Conservation (phyloP, 1,140 invertebrate genomes). For the Drosophila varians region DNA sequence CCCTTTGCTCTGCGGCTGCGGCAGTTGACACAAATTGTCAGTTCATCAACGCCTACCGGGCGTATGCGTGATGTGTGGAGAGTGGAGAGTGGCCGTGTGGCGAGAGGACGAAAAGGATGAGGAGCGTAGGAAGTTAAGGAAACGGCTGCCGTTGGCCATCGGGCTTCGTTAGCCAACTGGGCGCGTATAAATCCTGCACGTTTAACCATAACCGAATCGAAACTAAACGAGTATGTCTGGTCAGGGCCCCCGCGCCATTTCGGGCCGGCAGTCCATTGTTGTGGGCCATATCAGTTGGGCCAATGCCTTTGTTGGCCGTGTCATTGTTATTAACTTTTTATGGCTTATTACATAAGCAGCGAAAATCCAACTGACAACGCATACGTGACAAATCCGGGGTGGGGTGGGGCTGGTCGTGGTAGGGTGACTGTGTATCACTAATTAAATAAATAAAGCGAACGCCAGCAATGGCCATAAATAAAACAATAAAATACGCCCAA, state of each 20-base stretch:
- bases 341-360: constrained; percentile 78
- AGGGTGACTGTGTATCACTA: constrained; percentile 50
- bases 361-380: constrained; percentile 64
- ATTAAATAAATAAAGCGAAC: constrained; percentile 62
- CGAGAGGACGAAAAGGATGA: neutral
- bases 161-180: constrained; percentile 57
- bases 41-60: constrained; percentile 80
- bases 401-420: neutral
- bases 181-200: constrained; percentile 72
- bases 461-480: constrained; percentile 34
- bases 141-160: constrained; percentile 26
- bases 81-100: neutral
- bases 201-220: constrained; percentile 75
- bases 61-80: constrained; percentile 61
- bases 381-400: constrained; percentile 59
- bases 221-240: constrained; percentile 17
- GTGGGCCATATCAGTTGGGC: constrained; percentile 32
- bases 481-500: constrained; percentile 39
- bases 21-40: constrained; percentile 82
- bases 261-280: constrained; percentile 25
- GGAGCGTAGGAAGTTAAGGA: neutral
- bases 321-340: constrained; percentile 81
- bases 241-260: neutral
- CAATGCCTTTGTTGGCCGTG: constrained; percentile 56
- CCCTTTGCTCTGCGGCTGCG: constrained; percentile 66